A percentile compares a stretch with the other conserved stretches of the same genome.
These are phyloP conservation scores for Gastrophysa polygoni DNA, from an alignment of 2,888 invertebrate genomes.

Conservation along the genomic window DNA sequence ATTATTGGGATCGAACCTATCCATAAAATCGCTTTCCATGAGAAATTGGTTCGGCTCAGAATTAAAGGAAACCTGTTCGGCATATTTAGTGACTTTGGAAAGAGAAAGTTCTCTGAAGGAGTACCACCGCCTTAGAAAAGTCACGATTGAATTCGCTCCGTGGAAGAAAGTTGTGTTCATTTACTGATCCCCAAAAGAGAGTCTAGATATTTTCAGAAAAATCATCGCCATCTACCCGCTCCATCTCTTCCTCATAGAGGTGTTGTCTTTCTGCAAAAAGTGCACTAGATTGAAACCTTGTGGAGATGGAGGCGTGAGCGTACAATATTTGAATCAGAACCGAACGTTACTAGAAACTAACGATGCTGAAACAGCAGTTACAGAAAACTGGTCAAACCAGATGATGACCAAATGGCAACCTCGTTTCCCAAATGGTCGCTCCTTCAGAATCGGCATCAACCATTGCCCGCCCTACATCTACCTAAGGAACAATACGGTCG, in stretches of 20 bases:
- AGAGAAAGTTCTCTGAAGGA: neutral
- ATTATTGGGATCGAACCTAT: neutral
- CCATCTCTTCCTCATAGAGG: neutral
- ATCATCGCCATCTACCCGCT: conserved; percentile 1
- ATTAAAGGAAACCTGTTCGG: neutral
- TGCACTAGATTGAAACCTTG: neutral
- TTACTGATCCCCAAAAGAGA: neutral
- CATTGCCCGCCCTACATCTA: conserved; percentile 39
- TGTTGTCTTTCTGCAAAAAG: neutral
- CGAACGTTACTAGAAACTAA: neutral
- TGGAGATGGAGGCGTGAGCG: neutral
- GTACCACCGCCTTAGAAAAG: too few species aligned
- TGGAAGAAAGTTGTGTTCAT: conserved; percentile 10
- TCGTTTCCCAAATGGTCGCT: neutral
- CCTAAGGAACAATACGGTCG: conserved; percentile 15
- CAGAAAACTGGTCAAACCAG: neutral
- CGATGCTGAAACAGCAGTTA: neutral
- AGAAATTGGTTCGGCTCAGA: neutral
- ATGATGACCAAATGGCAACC: conserved; percentile 3
- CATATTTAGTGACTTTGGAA: neutral
- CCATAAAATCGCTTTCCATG: neutral
- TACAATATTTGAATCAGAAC: neutral
- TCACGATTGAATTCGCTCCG: neutral
- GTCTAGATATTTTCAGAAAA: neutral
- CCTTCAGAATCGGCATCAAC: conserved; percentile 28